phyloP scores from a whole-genome alignment of 2,888 invertebrate genomes.

The Aphidoletes aphidimyza region DNA sequence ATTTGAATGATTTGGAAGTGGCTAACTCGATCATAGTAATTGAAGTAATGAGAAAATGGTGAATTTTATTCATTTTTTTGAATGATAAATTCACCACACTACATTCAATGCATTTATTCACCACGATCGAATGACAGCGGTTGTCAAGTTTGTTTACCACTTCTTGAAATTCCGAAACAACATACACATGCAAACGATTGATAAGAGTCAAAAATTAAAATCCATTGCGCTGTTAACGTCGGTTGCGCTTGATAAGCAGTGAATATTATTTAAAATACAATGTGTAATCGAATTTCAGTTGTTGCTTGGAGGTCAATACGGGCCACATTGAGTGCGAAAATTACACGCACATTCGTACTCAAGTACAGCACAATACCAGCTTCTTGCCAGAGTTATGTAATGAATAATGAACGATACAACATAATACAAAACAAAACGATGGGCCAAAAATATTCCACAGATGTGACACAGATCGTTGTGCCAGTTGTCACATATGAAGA shows the following conservation, averaged over 20 bases:
- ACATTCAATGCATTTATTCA: background rate
- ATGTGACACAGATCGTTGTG: background rate
- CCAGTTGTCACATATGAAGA: slow-evolving; percentile 67
- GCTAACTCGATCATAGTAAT: background rate
- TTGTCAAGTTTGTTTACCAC: background rate
- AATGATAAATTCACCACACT: background rate
- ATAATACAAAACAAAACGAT: background rate
- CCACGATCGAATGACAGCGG: background rate
- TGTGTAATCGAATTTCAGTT: background rate
- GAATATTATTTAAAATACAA: too few relatives aligned
- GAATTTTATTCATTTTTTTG: background rate
- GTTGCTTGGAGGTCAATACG: background rate
- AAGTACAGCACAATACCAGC: background rate
- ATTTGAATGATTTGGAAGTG: background rate
- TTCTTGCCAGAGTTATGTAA: background rate
- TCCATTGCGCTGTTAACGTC: background rate
- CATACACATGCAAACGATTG: background rate
- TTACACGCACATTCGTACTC: background rate
- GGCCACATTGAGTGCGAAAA: background rate
- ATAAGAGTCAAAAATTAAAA: too few relatives aligned
- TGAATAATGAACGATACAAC: background rate
- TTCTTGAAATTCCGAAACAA: background rate
- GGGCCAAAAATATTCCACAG: background rate
- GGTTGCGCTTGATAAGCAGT: too few relatives aligned
- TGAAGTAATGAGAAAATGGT: background rate